A percentile compares a stretch with the other conserved stretches of the same genome.
These are phyloP conservation scores for Drosophila trichaetosa DNA, from an alignment of 2,888 invertebrate genomes.

Conservation along the genomic window DNA sequence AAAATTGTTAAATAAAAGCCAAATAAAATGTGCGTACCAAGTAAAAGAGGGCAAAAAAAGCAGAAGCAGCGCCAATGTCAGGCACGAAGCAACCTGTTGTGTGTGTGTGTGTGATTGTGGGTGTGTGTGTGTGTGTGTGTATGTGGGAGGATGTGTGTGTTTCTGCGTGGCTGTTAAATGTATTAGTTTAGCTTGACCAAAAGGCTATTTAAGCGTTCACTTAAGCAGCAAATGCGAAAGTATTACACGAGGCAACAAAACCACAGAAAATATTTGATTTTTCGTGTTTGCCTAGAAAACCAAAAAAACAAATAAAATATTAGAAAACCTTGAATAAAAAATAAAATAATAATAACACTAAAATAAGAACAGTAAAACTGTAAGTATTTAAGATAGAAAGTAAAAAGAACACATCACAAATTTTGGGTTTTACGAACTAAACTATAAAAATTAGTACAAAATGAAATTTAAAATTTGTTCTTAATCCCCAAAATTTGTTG, in stretches of 20 bases:
- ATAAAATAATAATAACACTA: not conserved
- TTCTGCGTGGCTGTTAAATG: conserved; percentile 55
- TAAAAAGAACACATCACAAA: not conserved
- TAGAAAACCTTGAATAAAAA: not conserved
- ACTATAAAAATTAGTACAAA: not conserved
- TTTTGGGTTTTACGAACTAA: not conserved
- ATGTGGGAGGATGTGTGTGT: rapidly evolving
- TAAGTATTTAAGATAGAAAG: not conserved
- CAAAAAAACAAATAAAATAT: not conserved
- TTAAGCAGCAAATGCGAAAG: conserved; percentile 41
- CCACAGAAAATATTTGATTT: not conserved
- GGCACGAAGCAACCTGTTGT: conserved; percentile 67
- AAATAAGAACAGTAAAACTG: not conserved
- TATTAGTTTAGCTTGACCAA: conserved; percentile 65
- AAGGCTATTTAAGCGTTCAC: conserved; percentile 73
- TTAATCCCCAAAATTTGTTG: not conserved
- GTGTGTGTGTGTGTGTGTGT: not conserved
- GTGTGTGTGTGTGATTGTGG: not conserved
- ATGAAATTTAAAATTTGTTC: not conserved
- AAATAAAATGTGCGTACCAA: conserved; percentile 70
- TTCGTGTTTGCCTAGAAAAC: not conserved
- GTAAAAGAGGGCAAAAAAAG: conserved; percentile 36
- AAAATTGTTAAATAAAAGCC: conserved; percentile 77
- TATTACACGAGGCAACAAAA: conserved; percentile 47
- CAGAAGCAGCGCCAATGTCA: conserved; percentile 50